Conservation (phyloP, 1,140 invertebrate species). For the Nomia melanderi region DNA sequence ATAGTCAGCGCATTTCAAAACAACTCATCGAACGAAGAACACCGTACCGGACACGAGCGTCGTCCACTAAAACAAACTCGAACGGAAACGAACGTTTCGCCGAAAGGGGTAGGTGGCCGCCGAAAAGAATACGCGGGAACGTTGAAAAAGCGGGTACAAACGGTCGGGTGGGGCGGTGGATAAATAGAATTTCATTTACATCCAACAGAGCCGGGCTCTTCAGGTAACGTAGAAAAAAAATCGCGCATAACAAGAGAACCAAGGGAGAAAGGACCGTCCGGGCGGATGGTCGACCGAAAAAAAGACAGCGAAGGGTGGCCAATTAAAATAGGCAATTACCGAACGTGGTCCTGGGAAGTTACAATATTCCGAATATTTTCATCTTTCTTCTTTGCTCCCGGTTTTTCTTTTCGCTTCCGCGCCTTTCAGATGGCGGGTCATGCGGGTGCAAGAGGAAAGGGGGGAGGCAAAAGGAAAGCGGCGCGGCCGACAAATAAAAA, state of each 20-base stretch:
- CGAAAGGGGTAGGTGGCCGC: background rate
- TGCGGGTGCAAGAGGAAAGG: background rate
- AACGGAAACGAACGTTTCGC: background rate
- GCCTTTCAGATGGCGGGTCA: constrained; percentile 16
- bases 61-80: constrained; percentile 15
- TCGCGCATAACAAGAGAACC: background rate
- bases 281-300: background rate
- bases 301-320: background rate
- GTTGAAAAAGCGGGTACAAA: background rate
- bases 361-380: constrained; percentile 30
- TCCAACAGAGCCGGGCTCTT: background rate
- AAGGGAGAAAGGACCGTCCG: background rate
- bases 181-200: constrained; percentile 47
- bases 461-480: constrained; percentile 10
- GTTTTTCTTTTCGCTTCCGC: no score
- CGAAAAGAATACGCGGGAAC: constrained; percentile 3
- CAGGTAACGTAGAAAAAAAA: background rate
- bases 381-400: background rate
- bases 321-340: constrained; percentile 48
- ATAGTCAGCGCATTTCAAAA: no score
- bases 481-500: constrained; percentile 2
- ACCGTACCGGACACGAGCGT: background rate
- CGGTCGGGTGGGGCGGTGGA: background rate
- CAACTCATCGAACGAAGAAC: background rate
- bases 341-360: background rate